A percentile compares a stretch with the other conserved stretches of the same genome.
Evolutionary conservation across 2,888 invertebrate species (phyloP).

Genomic region (Laothoe populi): DNA sequence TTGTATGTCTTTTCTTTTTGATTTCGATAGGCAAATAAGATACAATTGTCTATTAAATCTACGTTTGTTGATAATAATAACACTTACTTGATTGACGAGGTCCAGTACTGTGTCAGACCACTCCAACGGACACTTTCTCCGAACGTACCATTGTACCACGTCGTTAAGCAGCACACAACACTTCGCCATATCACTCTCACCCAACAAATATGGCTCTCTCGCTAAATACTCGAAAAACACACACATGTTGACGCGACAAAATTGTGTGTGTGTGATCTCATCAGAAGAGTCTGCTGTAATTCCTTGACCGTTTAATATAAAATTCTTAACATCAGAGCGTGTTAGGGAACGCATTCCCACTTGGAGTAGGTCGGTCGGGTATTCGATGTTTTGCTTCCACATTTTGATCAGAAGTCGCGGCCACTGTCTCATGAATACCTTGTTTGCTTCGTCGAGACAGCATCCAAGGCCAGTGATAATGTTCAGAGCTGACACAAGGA

Average conservation of each 20-base stretch:
- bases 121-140: conserved; percentile 10
- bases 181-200: neutral
- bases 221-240: conserved; percentile 3
- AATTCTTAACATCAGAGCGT: neutral
- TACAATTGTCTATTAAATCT: neutral
- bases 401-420: neutral
- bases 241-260: neutral
- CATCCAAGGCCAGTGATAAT: conserved; percentile 1
- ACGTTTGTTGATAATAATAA: neutral
- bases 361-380: neutral
- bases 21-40: neutral
- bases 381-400: neutral
- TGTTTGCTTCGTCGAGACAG: neutral
- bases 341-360: neutral
- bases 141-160: conserved; percentile 24
- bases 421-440: conserved; percentile 2
- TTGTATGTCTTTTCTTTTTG: neutral
- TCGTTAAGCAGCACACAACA: conserved; percentile 19
- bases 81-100: conserved; percentile 21
- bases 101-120: conserved; percentile 19
- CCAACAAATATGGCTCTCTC: conserved; percentile 8
- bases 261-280: neutral
- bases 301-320: conserved; percentile 2
- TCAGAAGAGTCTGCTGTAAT: neutral
- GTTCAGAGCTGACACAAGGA: neutral